These are phyloP conservation scores for Epizoanthus illoricatus DNA, from an alignment of 92 coral and sea anemone species.

Conservation along the genomic window DNA sequence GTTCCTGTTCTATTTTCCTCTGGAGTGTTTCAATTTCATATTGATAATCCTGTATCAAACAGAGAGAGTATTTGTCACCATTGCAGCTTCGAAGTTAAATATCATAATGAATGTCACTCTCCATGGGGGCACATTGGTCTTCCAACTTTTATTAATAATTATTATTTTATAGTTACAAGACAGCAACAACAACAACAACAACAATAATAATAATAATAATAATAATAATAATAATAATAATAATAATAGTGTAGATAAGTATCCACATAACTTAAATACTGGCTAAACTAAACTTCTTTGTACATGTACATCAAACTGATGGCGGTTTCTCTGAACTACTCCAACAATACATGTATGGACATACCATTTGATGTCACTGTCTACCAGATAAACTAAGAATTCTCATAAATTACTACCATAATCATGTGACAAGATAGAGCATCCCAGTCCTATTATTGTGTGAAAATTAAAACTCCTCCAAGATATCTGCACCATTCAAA, in stretches of 20 bases:
- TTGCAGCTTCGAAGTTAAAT: neutral
- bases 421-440: too few relatives aligned
- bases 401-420: too few relatives aligned
- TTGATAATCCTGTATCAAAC: constrained; percentile 76
- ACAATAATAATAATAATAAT: neutral
- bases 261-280: too few relatives aligned
- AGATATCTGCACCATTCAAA: too few relatives aligned
- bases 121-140: neutral
- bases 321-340: too few relatives aligned
- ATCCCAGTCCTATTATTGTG: too few relatives aligned
- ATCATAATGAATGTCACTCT: neutral
- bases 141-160: neutral
- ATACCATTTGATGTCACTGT: too few relatives aligned
- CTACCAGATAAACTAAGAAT: too few relatives aligned
- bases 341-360: too few relatives aligned
- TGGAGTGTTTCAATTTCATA: constrained; percentile 88
- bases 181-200: neutral
- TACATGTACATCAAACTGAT: too few relatives aligned
- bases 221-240: neutral
- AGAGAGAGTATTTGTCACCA: neutral
- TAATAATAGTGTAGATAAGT: neutral
- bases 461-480: too few relatives aligned
- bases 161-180: neutral
- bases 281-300: too few relatives aligned
- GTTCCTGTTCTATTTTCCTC: constrained; percentile 82